Evolutionary conservation across 2,888 invertebrate species (phyloP), one percentile per base, ranked within the genome.

Genomic region (Rhagium mordax): DNA sequence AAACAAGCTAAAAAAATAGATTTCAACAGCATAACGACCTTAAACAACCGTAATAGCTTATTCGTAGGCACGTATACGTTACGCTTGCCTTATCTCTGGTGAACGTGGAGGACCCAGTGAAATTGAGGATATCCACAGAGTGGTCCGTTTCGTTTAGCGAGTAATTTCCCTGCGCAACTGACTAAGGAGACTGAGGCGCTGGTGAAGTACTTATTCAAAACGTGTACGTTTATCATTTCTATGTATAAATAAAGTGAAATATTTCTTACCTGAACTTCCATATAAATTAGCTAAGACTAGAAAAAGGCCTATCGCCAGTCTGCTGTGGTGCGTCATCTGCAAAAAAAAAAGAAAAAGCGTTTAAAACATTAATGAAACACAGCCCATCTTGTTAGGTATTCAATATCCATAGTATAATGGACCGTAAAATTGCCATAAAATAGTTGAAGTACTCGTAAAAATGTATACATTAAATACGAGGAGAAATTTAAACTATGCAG

Each of bases 241-340:
- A 47, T 47, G 8, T 53, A 2, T 2, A 21, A 53, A 13, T 21
- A 41, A 13, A 18, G 7, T 18, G 0, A 20, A 51, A 51, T 20
- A 51, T 51, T 16, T 47, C 86, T 86, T 76, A 86, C 86, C 86
- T 83, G 84, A 78, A 65, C 75, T 79, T 79, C 82, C 83, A 77
- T 84, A 81, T 76, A 84, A 78, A 80, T 83, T 84, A 71, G 76
- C 75, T 79, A 85, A 70, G 83, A 85, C 85, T 85, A 86, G 83
- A 81, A 84, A 72, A 70, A 82, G 72, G 67, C 79, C 78, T 78
- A 84, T 79, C 66, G 81, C 77, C 60, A 81, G 75, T 73, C 78
- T 75, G 65, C 75, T 77, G 72, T 80, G 79, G 66, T 68, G 78
- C 57, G 75, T 74, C 85, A 86, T 86, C 84, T 85, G 85, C 47